Evolutionary conservation across 2,888 invertebrate genomes (phyloP).

Genomic region (Parapristionchus giblindavisi): DNA sequence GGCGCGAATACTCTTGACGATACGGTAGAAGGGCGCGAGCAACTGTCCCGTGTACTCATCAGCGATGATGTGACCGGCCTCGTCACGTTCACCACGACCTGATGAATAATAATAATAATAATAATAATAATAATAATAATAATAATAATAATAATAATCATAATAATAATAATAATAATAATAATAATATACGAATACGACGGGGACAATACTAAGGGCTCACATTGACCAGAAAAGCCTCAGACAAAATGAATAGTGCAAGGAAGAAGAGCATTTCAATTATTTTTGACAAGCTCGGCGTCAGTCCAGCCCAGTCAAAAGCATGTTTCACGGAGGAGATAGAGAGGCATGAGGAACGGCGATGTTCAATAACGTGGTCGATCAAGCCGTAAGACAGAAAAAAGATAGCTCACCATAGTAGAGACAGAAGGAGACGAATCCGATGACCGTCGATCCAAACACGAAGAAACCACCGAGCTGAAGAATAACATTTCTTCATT

Average conservation of each 20-base stretch:
- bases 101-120: too few species aligned
- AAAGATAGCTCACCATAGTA: slow-evolving; percentile 64
- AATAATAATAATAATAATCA: too few species aligned
- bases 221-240: neutral
- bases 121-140: neutral
- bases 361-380: too few species aligned
- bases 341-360: too few species aligned
- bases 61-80: slow-evolving; percentile 53
- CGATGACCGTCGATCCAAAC: slow-evolving; percentile 49
- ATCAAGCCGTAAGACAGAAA: too few species aligned
- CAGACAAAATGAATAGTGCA: slow-evolving; percentile 1
- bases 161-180: too few species aligned
- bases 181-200: too few species aligned
- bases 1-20: slow-evolving; percentile 54
- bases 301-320: too few species aligned
- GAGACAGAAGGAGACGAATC: slow-evolving; percentile 58
- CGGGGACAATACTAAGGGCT: neutral
- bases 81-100: slow-evolving; percentile 59
- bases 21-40: slow-evolving; percentile 61
- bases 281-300: too few species aligned
- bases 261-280: too few species aligned
- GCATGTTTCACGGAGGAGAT: too few species aligned
- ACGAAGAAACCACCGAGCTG: slow-evolving; percentile 48
- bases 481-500: neutral
- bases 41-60: slow-evolving; percentile 57